Conservation (phyloP, 2,797 vertebrate genomes). For the Schizothorax lantsangensis region DNA sequence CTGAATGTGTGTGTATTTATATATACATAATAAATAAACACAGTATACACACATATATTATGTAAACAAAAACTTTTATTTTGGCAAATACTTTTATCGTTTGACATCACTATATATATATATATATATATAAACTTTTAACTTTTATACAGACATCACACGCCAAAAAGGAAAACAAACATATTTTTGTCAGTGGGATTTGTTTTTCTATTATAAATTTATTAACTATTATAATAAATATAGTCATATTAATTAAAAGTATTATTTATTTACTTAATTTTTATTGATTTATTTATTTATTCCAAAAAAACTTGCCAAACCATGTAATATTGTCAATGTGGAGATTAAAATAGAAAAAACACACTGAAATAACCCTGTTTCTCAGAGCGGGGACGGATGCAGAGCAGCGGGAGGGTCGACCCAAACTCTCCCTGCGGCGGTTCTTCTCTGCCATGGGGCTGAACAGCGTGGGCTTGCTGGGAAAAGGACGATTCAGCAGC, state of each 20-base stretch:
- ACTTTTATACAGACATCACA: too few relatives aligned
- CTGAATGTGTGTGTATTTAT: too few relatives aligned
- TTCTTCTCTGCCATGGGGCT: constrained; percentile 85
- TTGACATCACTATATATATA: too few relatives aligned
- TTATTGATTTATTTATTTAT: not conserved
- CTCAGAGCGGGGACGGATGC: constrained; percentile 54
- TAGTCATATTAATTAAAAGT: not conserved
- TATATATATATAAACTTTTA: too few relatives aligned
- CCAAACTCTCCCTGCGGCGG: constrained; percentile 80
- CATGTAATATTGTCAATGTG: too few relatives aligned
- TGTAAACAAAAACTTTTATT: too few relatives aligned
- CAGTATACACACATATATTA: too few relatives aligned
- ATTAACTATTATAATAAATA: not conserved
- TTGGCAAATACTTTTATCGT: too few relatives aligned
- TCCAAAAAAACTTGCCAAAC: too few relatives aligned
- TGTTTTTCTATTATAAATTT: not conserved
- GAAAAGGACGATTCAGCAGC: constrained; percentile 81
- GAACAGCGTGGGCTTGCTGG: constrained; percentile 76
- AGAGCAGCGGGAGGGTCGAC: constrained; percentile 70
- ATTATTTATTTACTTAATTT: not conserved
- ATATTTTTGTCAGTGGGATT: not conserved
- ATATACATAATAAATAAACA: too few relatives aligned
- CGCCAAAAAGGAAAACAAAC: not conserved
- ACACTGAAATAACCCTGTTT: not conserved
- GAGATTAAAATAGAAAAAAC: not conserved